Evolutionary conservation across 2,888 invertebrate genomes (phyloP), one percentile per base, ranked within the genome.

Genomic region (Apamea epomidion): DNA sequence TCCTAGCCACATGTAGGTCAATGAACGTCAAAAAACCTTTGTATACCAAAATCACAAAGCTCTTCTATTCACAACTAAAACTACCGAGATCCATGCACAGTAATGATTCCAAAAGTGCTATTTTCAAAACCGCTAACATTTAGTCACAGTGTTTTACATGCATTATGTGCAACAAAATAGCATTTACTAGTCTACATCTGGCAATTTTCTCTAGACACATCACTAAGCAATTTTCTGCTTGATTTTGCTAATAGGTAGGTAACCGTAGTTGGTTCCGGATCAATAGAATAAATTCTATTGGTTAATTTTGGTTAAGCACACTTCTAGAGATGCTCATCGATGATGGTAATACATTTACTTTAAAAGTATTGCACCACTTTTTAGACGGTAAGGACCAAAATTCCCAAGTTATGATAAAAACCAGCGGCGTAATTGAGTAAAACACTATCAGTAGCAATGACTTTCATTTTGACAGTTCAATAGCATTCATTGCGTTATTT

Each of bases 151-250:
- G 54, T 45, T 58, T 69, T 42, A 62, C 82, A 81, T 80, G 81
- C 81, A 62, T 73, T 70, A 62, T 76, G 85, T 87, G 85, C 83
- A 82, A 73, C n/a, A 67, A 65, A 75, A 73, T 85, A 86, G 82
- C 74, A 32, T 85, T 80, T 65, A 78, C 78, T 78, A 81, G 21
- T 76, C 74, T 84, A 84, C 76, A 75, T 58, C 75, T 86, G 45
- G 67, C 67, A 65, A 77, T 82, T 80, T 12, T 77, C 18, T 68
- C 74, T 21, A 25, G 71, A 76, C n/a, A 74, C 37, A 25, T 65
- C 5, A 85, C 60, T 37, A 48, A 80, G 69, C 37, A 29, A 83
- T 85, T 75, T 70, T 70, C 70, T 80, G 83, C 77, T 75, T 83
- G 80, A 75, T 74, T 69, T 85, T 37, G 69, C 77, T 29, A 83